Percentiles rank a stretch among this genome's conserved stretches.
These are phyloP conservation scores for Solenodon paradoxus DNA, from an alignment of 2,113 vertebrate genomes.

Conservation along the genomic window DNA sequence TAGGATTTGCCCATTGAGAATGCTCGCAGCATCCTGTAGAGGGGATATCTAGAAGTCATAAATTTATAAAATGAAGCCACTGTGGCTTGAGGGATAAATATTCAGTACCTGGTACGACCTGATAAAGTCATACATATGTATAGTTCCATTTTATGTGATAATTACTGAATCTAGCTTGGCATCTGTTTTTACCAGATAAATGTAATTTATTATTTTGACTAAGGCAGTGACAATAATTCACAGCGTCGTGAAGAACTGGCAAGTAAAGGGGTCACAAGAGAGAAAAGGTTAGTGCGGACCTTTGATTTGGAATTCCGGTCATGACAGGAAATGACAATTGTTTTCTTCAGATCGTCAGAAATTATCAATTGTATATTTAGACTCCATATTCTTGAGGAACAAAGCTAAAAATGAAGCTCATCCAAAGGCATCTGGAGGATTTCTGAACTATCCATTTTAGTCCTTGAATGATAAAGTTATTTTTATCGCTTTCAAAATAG, in stretches of 20 bases:
- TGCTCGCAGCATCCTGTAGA: conserved; percentile 46
- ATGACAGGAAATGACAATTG: background rate
- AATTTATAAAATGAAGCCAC: conserved; percentile 78
- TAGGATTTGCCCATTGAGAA: conserved; percentile 65
- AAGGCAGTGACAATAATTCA: conserved; percentile 75
- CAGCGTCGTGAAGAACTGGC: conserved; percentile 27
- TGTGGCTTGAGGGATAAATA: conserved; percentile 82
- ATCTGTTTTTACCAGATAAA: conserved; percentile 84
- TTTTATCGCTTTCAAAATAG: conserved; percentile 52
- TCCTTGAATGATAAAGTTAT: conserved; percentile 53
- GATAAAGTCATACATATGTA: conserved; percentile 86
- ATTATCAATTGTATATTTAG: conserved; percentile 3
- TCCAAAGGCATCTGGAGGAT: conserved; percentile 36
- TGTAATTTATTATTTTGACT: conserved; percentile 79
- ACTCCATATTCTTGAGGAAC: background rate
- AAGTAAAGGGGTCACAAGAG: conserved; percentile 55
- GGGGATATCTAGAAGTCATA: conserved; percentile 73
- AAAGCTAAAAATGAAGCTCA: conserved; percentile 32
- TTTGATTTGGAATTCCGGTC: conserved; percentile 23
- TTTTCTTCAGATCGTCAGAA: conserved; percentile 28
- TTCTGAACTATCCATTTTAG: background rate
- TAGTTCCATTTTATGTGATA: conserved; percentile 79
- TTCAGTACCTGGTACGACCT: conserved; percentile 82
- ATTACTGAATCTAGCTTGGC: conserved; percentile 83
- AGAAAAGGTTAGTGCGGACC: background rate